Conservation (phyloP, 2,113 vertebrate genomes). For the Eptesicus fuscus region DNA sequence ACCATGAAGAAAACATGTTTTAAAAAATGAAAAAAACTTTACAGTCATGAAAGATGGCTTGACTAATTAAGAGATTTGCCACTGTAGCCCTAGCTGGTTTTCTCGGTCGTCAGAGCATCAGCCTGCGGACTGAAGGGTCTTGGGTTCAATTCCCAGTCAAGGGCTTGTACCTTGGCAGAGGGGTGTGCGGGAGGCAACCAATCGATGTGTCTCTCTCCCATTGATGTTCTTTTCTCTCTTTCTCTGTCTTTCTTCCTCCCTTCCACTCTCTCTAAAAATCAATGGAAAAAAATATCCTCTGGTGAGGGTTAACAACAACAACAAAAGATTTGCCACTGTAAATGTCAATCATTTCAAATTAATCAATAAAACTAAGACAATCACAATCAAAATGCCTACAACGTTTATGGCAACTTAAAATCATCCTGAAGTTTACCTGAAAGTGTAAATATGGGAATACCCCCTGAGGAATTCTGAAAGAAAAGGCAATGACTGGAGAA, state of each 20-base stretch:
- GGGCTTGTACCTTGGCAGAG: too few relatives aligned
- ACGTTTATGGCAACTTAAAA: background rate
- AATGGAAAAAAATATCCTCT: too few relatives aligned
- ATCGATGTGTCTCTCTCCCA: too few relatives aligned
- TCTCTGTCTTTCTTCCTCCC: too few relatives aligned
- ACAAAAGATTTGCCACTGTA: background rate
- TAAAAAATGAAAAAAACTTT: constrained; percentile 26
- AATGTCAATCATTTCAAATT: background rate
- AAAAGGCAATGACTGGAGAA: background rate
- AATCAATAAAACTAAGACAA: background rate
- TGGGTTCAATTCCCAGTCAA: too few relatives aligned
- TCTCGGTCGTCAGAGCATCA: too few relatives aligned
- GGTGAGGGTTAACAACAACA: too few relatives aligned
- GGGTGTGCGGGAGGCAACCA: too few relatives aligned
- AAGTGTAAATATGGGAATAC: background rate
- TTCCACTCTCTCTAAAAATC: too few relatives aligned
- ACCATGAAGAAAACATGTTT: background rate
- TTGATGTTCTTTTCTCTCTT: too few relatives aligned
- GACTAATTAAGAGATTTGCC: background rate
- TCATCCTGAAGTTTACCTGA: constrained; percentile 6
- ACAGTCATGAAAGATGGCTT: background rate
- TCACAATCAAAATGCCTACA: background rate
- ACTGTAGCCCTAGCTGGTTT: too few relatives aligned
- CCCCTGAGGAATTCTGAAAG: background rate
- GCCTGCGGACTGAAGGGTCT: too few relatives aligned